Evolutionary conservation across 2,797 vertebrate genomes (phyloP).

Genomic region (Cyclopterus lumpus): DNA sequence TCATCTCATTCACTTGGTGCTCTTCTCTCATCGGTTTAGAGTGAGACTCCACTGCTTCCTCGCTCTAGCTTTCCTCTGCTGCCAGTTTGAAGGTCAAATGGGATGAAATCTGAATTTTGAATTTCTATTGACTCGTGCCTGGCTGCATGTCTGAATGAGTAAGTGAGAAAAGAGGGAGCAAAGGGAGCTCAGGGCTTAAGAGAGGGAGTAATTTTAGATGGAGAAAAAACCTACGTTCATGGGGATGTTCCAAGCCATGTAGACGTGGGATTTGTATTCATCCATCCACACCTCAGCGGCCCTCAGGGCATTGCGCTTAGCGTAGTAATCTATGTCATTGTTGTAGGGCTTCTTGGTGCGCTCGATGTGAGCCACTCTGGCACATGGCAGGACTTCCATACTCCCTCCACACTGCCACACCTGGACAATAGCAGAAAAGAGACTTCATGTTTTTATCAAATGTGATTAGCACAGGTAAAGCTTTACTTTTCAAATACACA

Average conservation of each 20-base stretch:
- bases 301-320: slow-evolving; percentile 94
- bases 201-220: slow-evolving; percentile 10
- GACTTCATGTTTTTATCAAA: slow-evolving; percentile 11
- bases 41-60: slow-evolving; percentile 32
- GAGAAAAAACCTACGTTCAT: slow-evolving; percentile 90
- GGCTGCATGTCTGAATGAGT: slow-evolving; percentile 57
- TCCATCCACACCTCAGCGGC: slow-evolving; percentile 99
- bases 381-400: slow-evolving; percentile 98
- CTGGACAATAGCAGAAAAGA: slow-evolving; percentile 73
- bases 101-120: slow-evolving; percentile 77
- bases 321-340: slow-evolving; percentile 98
- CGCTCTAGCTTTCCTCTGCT: slow-evolving; percentile 26
- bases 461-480: neutral
- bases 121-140: slow-evolving; percentile 65
- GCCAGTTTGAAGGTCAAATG: slow-evolving; percentile 72
- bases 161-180: slow-evolving; percentile 30
- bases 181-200: slow-evolving; percentile 23
- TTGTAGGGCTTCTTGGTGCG: slow-evolving; percentile 98
- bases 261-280: slow-evolving; percentile 97
- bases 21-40: slow-evolving; percentile 46
- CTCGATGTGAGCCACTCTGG: slow-evolving; percentile 96
- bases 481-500: neutral
- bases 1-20: slow-evolving; percentile 39
- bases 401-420: slow-evolving; percentile 99
- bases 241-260: slow-evolving; percentile 99